A percentile compares a stretch with the other conserved stretches of the same genome.
Evolutionary conservation across 2,888 invertebrate species (phyloP).

Genomic region (Brachypalpus laphriformis): DNA sequence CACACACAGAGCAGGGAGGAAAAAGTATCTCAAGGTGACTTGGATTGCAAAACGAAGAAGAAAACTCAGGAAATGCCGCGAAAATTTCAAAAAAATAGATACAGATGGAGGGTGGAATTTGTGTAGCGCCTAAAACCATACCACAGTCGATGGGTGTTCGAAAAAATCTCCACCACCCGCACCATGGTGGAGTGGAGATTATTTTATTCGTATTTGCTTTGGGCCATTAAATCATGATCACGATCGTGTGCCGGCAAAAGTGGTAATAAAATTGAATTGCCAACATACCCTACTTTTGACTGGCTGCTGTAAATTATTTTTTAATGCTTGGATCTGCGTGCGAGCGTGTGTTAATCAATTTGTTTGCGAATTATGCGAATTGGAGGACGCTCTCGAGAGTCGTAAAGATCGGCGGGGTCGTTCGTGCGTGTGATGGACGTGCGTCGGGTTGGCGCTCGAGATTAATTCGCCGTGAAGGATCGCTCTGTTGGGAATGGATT

Average conservation of each 20-base stretch:
- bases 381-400: neutral
- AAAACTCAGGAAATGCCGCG: slow-evolving; percentile 16
- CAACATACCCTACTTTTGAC: slow-evolving; percentile 12
- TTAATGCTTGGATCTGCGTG: neutral
- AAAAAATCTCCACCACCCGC: neutral
- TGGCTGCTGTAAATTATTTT: slow-evolving; percentile 9
- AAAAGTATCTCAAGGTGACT: slow-evolving; percentile 61
- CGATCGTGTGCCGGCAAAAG: slow-evolving; percentile 20
- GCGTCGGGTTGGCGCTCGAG: neutral
- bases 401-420: neutral
- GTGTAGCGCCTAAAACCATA: slow-evolving; percentile 41
- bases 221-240: slow-evolving; percentile 9
- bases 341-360: slow-evolving; percentile 44
- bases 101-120: neutral
- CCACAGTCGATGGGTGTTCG: neutral
- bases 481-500: neutral
- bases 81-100: slow-evolving; percentile 32
- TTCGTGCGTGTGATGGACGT: slow-evolving; percentile 33
- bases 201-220: neutral
- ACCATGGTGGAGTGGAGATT: neutral
- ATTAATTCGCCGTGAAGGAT: slow-evolving; percentile 5
- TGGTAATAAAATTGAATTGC: slow-evolving; percentile 29
- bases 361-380: slow-evolving; percentile 4
- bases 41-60: slow-evolving; percentile 10
- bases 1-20: slow-evolving; percentile 15